Evolutionary conservation across 2,113 vertebrate species (phyloP).

Genomic region (Origma solitaria): DNA sequence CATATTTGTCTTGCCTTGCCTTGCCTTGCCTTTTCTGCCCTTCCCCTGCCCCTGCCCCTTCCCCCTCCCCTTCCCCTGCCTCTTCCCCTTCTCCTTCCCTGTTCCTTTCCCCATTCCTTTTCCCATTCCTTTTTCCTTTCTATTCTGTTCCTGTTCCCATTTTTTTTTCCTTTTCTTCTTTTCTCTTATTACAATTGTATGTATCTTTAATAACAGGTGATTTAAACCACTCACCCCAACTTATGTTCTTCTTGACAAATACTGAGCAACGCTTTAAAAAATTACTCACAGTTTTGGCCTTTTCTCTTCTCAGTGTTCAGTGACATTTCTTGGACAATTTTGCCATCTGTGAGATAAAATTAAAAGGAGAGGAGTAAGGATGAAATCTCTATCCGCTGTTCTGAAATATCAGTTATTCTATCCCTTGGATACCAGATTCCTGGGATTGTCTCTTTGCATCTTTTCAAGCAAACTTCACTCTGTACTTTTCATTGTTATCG

Average conservation of each 20-base stretch:
- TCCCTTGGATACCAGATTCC: background rate
- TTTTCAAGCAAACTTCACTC: background rate
- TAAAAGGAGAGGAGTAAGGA: background rate
- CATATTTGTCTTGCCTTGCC: too few species aligned
- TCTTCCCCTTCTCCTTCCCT: background rate
- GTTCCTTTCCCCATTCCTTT: too few species aligned
- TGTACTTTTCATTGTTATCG: background rate
- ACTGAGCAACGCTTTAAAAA: background rate
- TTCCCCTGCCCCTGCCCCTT: too few species aligned
- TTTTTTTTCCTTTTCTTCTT: background rate
- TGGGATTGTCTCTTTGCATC: background rate
- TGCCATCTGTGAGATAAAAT: background rate
- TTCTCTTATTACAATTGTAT: background rate
- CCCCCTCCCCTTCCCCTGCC: too few species aligned
- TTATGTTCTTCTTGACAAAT: background rate
- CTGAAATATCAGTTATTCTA: background rate
- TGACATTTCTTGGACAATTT: constrained; percentile 15
- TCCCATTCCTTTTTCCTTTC: too few species aligned
- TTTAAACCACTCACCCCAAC: background rate
- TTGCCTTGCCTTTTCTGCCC: background rate
- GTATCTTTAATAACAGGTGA: background rate
- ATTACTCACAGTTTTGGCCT: background rate
- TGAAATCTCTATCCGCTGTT: background rate
- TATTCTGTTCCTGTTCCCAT: too few species aligned
- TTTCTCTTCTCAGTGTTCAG: background rate